These are phyloP conservation scores for Andrena trimmerana DNA, from an alignment of 2,888 invertebrate species.

Conservation along the genomic window DNA sequence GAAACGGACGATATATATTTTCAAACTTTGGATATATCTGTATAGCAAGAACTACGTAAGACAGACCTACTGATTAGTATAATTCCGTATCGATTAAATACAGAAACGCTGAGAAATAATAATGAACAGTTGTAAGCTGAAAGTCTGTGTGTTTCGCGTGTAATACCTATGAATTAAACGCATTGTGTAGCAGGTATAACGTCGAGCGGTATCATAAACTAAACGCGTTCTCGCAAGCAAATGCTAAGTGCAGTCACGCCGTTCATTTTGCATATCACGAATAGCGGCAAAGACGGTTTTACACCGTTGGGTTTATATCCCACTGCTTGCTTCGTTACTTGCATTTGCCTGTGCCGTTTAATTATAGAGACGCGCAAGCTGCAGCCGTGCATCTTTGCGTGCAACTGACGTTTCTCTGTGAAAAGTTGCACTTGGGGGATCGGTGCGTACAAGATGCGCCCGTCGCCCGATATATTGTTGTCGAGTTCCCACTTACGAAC, in stretches of 20 bases:
- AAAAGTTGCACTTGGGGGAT: slow-evolving; percentile 34
- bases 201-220: slow-evolving; percentile 1
- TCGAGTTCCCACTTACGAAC: background rate
- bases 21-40: no score
- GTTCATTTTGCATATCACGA: slow-evolving; percentile 34
- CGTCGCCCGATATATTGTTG: background rate
- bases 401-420: slow-evolving; percentile 24
- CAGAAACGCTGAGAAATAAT: no score
- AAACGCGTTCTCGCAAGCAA: slow-evolving; percentile 12
- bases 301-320: slow-evolving; percentile 33
- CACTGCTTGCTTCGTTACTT: slow-evolving; percentile 40
- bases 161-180: background rate
- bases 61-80: background rate
- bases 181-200: background rate
- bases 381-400: slow-evolving; percentile 12
- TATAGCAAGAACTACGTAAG: no score
- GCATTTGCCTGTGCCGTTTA: slow-evolving; percentile 38
- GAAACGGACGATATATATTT: no score
- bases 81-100: background rate
- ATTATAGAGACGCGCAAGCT: slow-evolving; percentile 33
- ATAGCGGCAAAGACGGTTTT: slow-evolving; percentile 37
- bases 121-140: no score
- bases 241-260: slow-evolving; percentile 18
- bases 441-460: slow-evolving; percentile 1
- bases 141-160: background rate